These are phyloP conservation scores for Pelosia muscerda DNA, from an alignment of 2,888 invertebrate species.

Conservation along the genomic window DNA sequence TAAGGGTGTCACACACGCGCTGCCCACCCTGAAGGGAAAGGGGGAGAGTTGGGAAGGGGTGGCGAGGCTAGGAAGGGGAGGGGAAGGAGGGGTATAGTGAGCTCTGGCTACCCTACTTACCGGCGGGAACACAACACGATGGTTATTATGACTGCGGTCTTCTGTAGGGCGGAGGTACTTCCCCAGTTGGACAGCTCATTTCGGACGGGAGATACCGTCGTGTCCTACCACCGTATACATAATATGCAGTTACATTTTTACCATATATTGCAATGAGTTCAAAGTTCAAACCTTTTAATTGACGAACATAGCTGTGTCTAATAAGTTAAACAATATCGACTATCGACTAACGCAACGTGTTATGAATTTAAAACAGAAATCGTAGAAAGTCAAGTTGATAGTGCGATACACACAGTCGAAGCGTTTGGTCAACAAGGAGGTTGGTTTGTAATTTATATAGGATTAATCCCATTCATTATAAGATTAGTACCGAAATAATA, in stretches of 20 bases:
- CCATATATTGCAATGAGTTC: neutral
- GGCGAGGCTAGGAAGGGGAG: too few species aligned
- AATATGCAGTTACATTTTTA: neutral
- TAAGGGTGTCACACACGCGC: too few species aligned
- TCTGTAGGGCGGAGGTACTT: too few species aligned
- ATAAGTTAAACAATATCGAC: conserved; percentile 34
- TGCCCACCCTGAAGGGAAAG: too few species aligned
- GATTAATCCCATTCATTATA: neutral
- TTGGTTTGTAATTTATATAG: neutral
- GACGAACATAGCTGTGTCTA: conserved; percentile 26
- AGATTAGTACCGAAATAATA: neutral
- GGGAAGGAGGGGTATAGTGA: too few species aligned
- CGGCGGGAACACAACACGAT: too few species aligned
- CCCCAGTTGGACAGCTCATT: too few species aligned
- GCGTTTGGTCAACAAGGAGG: neutral
- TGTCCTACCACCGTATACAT: too few species aligned
- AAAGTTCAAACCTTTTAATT: conserved; percentile 16
- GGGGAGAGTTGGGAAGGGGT: too few species aligned
- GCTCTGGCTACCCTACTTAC: too few species aligned
- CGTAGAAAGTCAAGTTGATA: conserved; percentile 38
- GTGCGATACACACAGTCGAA: conserved; percentile 29
- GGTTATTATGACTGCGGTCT: too few species aligned
- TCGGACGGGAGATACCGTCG: too few species aligned
- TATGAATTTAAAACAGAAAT: conserved; percentile 50
- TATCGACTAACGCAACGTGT: conserved; percentile 41